Evolutionary conservation across 2,888 invertebrate genomes (phyloP), one percentile per base, ranked within the genome.

Genomic region (Nymphalis polychloros): DNA sequence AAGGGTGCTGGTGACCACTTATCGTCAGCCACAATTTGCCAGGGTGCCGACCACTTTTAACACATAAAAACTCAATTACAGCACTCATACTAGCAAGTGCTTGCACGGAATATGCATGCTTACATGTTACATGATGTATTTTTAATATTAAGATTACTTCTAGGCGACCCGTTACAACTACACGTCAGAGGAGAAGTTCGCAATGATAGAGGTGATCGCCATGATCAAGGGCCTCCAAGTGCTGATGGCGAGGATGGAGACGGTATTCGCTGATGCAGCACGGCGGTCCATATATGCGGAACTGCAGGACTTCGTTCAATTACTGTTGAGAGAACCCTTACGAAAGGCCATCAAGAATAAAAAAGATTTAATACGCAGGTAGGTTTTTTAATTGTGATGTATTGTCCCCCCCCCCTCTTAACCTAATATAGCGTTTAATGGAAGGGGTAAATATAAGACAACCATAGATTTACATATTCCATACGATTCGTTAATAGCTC

Each of bases 151-250:
- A 8, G 10, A 41, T 41, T 10, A 8, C 10, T 10, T 79, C 4
- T 83, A 96, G 96, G 98, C 98, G 0, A 99, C 98, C 0, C 95
- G 98, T 10, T 99, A 99, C 92, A 99, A 99, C 90, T 99, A 99
- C 86, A 97, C 96, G 0, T 97, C 97, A 1, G 98, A 98, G 80
- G 99, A 99, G 90, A 99, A 99, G 84, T 98, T 98, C 90, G 99
- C 99, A 0, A 93, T 99, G 78, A 98, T 99, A 73, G 99, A 99
- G 92, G 98, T 99, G 20, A 98, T 99, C 77, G 98, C 99, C 0
- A 99, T 99, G 98, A 98, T 99, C 78, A 99, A 99, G 88, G 99
- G 99, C 0, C 93, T 99, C 5, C 99, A 99, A 87, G 97, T 98
- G 31, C 92, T 99, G 64, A 98, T 99, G 97, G 97, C 98, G 0